These are phyloP conservation scores for Phrynosoma platyrhinos DNA, from an alignment of 2,113 vertebrate species.

Conservation along the genomic window DNA sequence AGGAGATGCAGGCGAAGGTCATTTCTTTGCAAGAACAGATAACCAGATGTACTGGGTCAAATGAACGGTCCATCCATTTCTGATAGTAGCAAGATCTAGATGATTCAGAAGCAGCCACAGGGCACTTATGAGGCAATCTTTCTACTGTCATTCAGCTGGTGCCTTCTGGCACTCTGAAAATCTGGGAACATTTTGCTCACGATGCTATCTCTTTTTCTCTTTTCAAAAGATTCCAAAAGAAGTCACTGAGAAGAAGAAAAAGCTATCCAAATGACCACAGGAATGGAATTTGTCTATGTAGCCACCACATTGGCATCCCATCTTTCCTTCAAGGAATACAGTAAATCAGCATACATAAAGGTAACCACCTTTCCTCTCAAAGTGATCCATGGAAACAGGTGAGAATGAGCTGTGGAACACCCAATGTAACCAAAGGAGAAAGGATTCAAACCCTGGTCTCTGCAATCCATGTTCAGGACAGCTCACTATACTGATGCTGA, in stretches of 20 bases:
- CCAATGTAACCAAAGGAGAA: background rate
- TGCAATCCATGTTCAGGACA: background rate
- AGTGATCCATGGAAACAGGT: too few relatives aligned
- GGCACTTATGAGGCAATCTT: background rate
- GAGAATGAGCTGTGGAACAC: background rate
- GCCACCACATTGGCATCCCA: background rate
- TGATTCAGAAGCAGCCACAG: constrained; percentile 20
- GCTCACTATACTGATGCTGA: background rate
- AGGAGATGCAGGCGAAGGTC: constrained; percentile 26
- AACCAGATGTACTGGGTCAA: background rate
- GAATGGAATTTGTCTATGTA: background rate
- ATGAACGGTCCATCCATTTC: background rate
- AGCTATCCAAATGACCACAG: background rate
- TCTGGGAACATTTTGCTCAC: constrained; percentile 14
- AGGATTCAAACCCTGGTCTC: background rate
- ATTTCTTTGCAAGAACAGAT: background rate
- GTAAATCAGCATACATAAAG: background rate
- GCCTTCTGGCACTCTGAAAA: background rate
- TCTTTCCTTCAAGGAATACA: background rate
- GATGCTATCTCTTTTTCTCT: background rate
- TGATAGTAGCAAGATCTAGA: background rate
- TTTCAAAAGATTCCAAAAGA: constrained; percentile 27
- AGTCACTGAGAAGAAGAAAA: background rate
- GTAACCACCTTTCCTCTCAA: too few relatives aligned
- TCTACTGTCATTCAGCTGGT: constrained; percentile 16